These are phyloP conservation scores for Lamellibrachia luymesi DNA, from an alignment of 1,140 invertebrate species.

Conservation along the genomic window DNA sequence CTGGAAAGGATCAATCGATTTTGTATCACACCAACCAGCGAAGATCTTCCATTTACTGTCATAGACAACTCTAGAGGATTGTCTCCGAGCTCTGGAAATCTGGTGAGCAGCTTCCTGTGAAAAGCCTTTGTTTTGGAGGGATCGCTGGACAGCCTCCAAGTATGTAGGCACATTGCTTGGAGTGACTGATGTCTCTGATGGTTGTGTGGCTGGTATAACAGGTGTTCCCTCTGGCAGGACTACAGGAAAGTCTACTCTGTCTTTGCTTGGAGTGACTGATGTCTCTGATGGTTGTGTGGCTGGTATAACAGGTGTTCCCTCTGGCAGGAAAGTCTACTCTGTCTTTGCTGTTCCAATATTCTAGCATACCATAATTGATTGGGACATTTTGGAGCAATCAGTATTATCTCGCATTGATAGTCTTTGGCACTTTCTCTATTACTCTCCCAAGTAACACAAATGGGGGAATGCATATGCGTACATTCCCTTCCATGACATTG, in stretches of 20 bases:
- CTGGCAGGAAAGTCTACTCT: too few species aligned
- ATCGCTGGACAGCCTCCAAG: constrained; percentile 12
- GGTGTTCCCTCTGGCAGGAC: too few species aligned
- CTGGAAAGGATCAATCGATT: not conserved
- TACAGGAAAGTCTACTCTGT: too few species aligned
- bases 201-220: too few species aligned
- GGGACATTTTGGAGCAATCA: too few species aligned
- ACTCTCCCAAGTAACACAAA: not conserved
- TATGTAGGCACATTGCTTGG: constrained; percentile 17
- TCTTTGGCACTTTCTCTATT: not conserved
- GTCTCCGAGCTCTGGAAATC: not conserved
- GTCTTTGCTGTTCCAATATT: too few species aligned
- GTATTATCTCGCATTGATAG: too few species aligned
- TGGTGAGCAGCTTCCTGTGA: not conserved
- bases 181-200: not conserved
- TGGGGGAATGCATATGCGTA: not conserved
- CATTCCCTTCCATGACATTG: not conserved
- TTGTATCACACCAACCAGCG: not conserved
- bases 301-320: too few species aligned
- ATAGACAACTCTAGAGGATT: too few species aligned
- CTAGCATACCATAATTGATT: too few species aligned
- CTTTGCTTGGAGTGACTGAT: not conserved
- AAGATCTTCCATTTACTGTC: not conserved
- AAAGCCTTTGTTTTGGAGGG: constrained; percentile 15
- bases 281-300: too few species aligned